These are phyloP conservation scores for Bubo scandiacus DNA, from an alignment of 2,113 vertebrate species.

Conservation along the genomic window DNA sequence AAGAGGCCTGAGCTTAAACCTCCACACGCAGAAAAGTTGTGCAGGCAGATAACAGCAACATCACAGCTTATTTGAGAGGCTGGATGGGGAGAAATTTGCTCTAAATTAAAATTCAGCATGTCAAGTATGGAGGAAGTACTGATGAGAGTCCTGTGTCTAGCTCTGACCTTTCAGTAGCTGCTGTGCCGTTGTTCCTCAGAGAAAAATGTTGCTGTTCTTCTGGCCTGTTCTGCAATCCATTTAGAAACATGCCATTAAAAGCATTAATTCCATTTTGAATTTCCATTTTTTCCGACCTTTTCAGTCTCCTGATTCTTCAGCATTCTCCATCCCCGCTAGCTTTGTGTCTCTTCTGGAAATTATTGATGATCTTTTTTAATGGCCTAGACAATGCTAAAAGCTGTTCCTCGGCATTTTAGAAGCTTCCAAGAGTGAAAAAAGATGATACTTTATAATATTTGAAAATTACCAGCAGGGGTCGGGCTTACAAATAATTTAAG, in stretches of 20 bases:
- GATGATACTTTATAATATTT: background rate
- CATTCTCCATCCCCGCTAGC: background rate
- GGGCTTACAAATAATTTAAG: slow-evolving; percentile 62
- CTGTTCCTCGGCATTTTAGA: background rate
- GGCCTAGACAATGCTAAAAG: background rate
- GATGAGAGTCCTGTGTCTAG: background rate
- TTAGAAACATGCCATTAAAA: background rate
- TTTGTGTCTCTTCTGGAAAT: slow-evolving; percentile 9
- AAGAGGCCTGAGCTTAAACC: background rate
- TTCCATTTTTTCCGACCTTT: slow-evolving; percentile 47
- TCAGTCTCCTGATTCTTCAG: background rate
- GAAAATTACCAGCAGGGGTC: slow-evolving; percentile 62
- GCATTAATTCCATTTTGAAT: slow-evolving; percentile 23
- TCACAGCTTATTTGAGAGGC: background rate
- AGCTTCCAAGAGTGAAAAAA: background rate
- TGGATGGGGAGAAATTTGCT: slow-evolving; percentile 1
- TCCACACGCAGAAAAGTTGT: background rate
- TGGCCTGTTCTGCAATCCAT: background rate
- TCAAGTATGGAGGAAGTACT: background rate
- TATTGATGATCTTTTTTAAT: background rate
- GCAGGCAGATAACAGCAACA: background rate
- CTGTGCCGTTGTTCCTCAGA: background rate
- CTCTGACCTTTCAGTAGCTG: slow-evolving; percentile 38
- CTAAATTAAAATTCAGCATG: slow-evolving; percentile 12
- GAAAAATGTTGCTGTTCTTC: background rate